Conservation (phyloP, 2,888 invertebrate species). For the Caenorhabditis imperialis region DNA sequence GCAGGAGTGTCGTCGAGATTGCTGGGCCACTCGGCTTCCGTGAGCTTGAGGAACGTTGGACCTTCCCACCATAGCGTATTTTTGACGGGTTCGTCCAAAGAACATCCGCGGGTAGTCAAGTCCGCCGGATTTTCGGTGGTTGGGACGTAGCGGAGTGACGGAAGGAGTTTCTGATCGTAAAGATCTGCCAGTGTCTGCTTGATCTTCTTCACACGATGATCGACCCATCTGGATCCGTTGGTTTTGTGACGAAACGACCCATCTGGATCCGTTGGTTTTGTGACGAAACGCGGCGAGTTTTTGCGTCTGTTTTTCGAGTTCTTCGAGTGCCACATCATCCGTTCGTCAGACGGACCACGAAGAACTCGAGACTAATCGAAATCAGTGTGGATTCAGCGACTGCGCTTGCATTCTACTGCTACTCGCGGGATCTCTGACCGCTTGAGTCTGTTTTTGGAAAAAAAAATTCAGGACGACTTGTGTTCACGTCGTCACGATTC, state of each 20-base stretch:
- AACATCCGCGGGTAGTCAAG: neutral
- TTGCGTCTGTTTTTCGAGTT: neutral
- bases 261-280: neutral
- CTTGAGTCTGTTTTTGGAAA: too few species aligned
- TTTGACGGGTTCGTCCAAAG: neutral
- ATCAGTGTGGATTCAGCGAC: too few species aligned
- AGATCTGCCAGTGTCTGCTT: neutral
- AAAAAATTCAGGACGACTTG: too few species aligned
- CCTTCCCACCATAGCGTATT: neutral
- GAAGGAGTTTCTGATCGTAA: neutral
- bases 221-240: neutral
- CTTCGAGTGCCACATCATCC: too few species aligned
- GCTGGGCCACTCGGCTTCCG: neutral
- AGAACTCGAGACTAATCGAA: too few species aligned
- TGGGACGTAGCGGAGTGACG: neutral
- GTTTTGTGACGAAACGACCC: neutral
- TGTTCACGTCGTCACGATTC: too few species aligned
- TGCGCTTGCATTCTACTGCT: too few species aligned
- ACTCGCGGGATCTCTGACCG: too few species aligned
- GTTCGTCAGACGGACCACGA: too few species aligned
- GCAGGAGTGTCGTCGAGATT: conserved; percentile 1
- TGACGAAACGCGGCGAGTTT: neutral
- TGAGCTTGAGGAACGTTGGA: neutral
- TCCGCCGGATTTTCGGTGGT: neutral
- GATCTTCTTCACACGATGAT: neutral